Percentiles rank a stretch among this genome's conserved stretches.
phyloP scores from a whole-genome alignment of 2,113 vertebrate genomes.

The Chunga burmeisteri region DNA sequence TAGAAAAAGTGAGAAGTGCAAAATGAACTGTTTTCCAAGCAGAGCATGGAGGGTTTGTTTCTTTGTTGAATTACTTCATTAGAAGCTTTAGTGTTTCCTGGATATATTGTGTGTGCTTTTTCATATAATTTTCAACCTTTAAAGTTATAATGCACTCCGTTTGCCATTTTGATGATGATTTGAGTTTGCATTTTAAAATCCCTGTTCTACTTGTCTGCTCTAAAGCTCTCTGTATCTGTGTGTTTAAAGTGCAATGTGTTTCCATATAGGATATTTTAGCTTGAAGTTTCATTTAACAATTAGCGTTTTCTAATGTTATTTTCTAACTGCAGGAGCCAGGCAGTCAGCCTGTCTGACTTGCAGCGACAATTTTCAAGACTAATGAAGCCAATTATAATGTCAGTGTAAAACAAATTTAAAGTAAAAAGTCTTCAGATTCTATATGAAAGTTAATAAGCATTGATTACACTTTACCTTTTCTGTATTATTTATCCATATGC shows the following conservation, averaged over 20 bases:
- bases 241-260: slow-evolving; percentile 25
- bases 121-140: background rate
- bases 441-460: slow-evolving; percentile 58
- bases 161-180: background rate
- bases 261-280: slow-evolving; percentile 47
- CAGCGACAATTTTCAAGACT: slow-evolving; percentile 69
- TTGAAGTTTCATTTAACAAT: slow-evolving; percentile 75
- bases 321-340: slow-evolving; percentile 59
- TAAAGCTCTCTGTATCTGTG: background rate
- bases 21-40: background rate
- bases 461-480: slow-evolving; percentile 50
- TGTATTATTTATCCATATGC: background rate
- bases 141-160: background rate
- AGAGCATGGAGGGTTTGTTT: background rate
- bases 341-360: slow-evolving; percentile 71
- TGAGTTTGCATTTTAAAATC: background rate
- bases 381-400: slow-evolving; percentile 67
- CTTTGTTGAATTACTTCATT: background rate
- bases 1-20: background rate
- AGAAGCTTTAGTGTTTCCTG: background rate
- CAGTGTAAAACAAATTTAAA: slow-evolving; percentile 58
- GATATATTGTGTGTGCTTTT: background rate
- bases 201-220: background rate
- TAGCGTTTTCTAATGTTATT: slow-evolving; percentile 70
- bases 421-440: slow-evolving; percentile 54